Evolutionary conservation across 2,888 invertebrate species (phyloP).

Genomic region (Parnassius glacialis): DNA sequence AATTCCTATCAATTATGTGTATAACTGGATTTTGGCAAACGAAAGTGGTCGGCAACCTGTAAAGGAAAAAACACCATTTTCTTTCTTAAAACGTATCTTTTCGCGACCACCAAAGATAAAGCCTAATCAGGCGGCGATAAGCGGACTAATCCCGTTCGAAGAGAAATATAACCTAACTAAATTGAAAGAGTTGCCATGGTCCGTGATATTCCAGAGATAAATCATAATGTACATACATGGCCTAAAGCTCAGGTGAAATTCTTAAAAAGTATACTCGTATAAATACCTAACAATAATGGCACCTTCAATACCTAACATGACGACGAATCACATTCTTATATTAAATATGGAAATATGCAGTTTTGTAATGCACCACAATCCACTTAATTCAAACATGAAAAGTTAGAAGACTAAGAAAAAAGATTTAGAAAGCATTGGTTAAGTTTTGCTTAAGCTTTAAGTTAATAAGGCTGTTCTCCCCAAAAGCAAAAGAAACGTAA

Average conservation of each 20-base stretch:
- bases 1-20: constrained; percentile 63
- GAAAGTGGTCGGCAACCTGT: constrained; percentile 36
- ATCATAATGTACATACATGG: background rate
- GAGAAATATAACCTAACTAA: constrained; percentile 53
- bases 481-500: constrained; percentile 21
- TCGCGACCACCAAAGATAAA: constrained; percentile 35
- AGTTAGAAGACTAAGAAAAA: background rate
- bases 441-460: constrained; percentile 29
- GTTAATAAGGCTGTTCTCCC: constrained; percentile 21
- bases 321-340: too few species aligned
- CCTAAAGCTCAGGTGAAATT: background rate
- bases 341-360: too few species aligned
- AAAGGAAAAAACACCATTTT: constrained; percentile 37
- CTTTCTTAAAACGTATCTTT: constrained; percentile 35
- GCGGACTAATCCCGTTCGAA: constrained; percentile 43
- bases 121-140: constrained; percentile 36
- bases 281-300: too few species aligned
- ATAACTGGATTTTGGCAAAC: constrained; percentile 49
- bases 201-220: constrained; percentile 63
- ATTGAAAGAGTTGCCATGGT: constrained; percentile 64
- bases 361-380: too few species aligned
- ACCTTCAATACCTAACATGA: too few species aligned
- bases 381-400: too few species aligned
- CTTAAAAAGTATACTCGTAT: background rate
- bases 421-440: constrained; percentile 8